A percentile compares a stretch with the other conserved stretches of the same genome.
Conservation (phyloP, 1,140 invertebrate genomes). For the Lordiphosa clarofinis region DNA sequence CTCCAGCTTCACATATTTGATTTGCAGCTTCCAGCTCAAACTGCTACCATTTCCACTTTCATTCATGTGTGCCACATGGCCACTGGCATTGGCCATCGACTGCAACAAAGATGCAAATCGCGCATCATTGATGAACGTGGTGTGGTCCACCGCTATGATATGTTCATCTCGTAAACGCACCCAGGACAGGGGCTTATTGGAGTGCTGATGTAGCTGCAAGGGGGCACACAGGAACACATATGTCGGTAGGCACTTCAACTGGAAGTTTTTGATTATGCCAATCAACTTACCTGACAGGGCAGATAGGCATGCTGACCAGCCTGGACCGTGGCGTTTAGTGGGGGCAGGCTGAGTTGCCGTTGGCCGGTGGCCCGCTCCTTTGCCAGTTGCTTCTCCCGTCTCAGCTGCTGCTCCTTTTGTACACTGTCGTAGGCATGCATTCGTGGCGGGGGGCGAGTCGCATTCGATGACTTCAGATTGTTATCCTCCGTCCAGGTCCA, state of each 20-base stretch:
- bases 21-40: constrained; percentile 91
- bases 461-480: constrained; percentile 13
- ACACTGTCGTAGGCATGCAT: constrained; percentile 65
- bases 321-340: constrained; percentile 88
- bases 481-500: constrained; percentile 1
- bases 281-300: constrained; percentile 86
- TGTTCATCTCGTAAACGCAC: constrained; percentile 91
- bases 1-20: constrained; percentile 83
- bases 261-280: constrained; percentile 43
- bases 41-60: constrained; percentile 2
- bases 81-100: constrained; percentile 55
- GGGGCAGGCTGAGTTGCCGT: constrained; percentile 50
- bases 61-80: not conserved
- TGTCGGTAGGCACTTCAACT: not conserved
- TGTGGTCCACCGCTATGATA: constrained; percentile 91
- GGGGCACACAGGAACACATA: constrained; percentile 9
- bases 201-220: constrained; percentile 61
- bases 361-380: constrained; percentile 46
- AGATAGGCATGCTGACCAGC: constrained; percentile 91
- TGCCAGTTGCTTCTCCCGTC: constrained; percentile 61
- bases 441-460: constrained; percentile 28
- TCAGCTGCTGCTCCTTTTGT: constrained; percentile 54
- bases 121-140: constrained; percentile 93
- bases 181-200: constrained; percentile 94
- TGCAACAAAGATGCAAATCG: constrained; percentile 90